These are phyloP conservation scores for Cebidichthys violaceus DNA, from an alignment of 2,113 vertebrate genomes.

Conservation along the genomic window DNA sequence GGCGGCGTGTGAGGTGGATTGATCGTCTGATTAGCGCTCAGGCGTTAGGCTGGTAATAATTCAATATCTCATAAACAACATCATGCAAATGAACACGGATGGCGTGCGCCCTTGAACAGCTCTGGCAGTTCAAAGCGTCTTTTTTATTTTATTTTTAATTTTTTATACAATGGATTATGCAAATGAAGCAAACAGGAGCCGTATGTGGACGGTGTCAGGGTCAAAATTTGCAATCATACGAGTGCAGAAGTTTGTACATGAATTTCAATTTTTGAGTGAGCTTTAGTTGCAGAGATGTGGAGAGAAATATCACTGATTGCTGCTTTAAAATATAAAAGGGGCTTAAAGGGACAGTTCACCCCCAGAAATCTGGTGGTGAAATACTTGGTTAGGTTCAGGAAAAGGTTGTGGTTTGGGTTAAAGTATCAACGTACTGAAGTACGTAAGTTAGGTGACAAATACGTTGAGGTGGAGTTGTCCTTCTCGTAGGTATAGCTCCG, in stretches of 20 bases:
- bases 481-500: no score
- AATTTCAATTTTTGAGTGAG: not conserved
- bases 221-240: not conserved
- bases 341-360: not conserved
- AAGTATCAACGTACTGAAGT: no score
- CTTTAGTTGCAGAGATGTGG: conserved; percentile 2
- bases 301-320: not conserved
- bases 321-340: not conserved
- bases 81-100: conserved; percentile 14
- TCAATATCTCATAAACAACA: conserved; percentile 29
- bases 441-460: no score
- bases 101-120: conserved; percentile 2
- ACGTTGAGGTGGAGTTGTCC: no score
- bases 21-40: conserved; percentile 38
- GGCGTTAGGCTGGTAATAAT: conserved; percentile 29
- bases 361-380: no score
- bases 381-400: no score
- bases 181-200: conserved; percentile 27
- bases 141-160: not conserved
- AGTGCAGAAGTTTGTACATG: not conserved
- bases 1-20: conserved; percentile 22
- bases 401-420: no score
- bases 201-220: not conserved
- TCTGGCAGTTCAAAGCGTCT: conserved; percentile 1
- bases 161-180: conserved; percentile 29